These are phyloP conservation scores for Eupithecia vulgata DNA, from an alignment of 2,888 invertebrate species.

Conservation along the genomic window DNA sequence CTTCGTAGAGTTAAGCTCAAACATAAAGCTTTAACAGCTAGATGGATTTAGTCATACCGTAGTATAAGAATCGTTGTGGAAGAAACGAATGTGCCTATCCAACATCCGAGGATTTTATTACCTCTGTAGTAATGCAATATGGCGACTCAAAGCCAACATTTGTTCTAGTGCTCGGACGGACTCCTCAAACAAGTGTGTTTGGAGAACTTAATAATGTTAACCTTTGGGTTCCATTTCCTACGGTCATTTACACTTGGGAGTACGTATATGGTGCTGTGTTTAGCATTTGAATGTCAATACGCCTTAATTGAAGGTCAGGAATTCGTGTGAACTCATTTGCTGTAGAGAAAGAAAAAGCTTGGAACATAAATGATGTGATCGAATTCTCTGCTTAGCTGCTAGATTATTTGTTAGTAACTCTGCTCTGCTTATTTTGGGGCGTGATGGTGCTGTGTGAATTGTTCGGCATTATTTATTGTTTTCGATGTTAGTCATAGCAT, in stretches of 20 bases:
- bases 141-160: constrained; percentile 38
- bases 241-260: constrained; percentile 30
- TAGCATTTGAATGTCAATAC: constrained; percentile 28
- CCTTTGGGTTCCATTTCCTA: constrained; percentile 29
- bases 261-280: constrained; percentile 13
- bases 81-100: constrained; percentile 5
- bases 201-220: constrained; percentile 33
- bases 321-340: constrained; percentile 1
- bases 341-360: not conserved
- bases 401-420: too few relatives aligned
- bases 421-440: too few relatives aligned
- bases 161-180: constrained; percentile 39
- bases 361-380: not conserved
- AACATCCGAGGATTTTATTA: constrained; percentile 6
- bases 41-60: not conserved
- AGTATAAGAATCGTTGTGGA: not conserved
- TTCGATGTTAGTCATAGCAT: not conserved
- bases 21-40: not conserved
- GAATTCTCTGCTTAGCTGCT: not conserved
- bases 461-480: too few relatives aligned
- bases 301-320: constrained; percentile 24
- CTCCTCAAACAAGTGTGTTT: constrained; percentile 40
- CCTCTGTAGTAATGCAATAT: constrained; percentile 33
- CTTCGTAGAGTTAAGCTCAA: not conserved
- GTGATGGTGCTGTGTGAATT: too few relatives aligned